Evolutionary conservation across 2,797 vertebrate genomes (phyloP).

Genomic region (Eleutherodactylus coqui): DNA sequence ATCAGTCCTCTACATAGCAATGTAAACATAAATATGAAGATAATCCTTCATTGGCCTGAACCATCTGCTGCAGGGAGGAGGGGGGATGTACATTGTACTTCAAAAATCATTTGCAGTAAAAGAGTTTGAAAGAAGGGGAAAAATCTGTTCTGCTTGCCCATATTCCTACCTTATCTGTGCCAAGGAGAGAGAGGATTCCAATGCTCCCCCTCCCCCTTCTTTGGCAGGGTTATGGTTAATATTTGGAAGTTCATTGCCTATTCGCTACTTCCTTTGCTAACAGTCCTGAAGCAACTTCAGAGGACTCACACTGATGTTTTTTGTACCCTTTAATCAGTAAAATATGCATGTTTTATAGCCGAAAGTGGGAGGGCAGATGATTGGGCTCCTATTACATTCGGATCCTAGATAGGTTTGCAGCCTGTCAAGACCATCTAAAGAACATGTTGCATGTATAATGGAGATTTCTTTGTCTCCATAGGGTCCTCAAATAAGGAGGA

Average conservation of each 20-base stretch:
- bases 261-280: conserved; percentile 18
- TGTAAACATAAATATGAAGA: background rate
- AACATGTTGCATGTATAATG: conserved; percentile 13
- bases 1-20: too few species aligned
- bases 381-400: conserved; percentile 33
- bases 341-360: conserved; percentile 50
- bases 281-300: conserved; percentile 20
- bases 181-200: conserved; percentile 11
- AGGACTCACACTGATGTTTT: conserved; percentile 24
- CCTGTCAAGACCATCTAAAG: conserved; percentile 28
- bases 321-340: conserved; percentile 45
- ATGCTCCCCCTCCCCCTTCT: background rate
- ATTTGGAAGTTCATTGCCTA: background rate
- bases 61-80: background rate
- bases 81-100: background rate
- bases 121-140: background rate
- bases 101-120: conserved; percentile 1
- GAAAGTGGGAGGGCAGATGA: background rate
- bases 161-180: conserved; percentile 19
- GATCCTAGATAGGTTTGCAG: conserved; percentile 41
- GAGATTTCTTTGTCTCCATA: conserved; percentile 16
- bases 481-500: conserved; percentile 12
- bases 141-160: conserved; percentile 8
- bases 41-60: background rate
- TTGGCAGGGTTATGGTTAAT: conserved; percentile 27